Conservation (phyloP, 2,797 vertebrate genomes). For the Coregonus suidteri region DNA sequence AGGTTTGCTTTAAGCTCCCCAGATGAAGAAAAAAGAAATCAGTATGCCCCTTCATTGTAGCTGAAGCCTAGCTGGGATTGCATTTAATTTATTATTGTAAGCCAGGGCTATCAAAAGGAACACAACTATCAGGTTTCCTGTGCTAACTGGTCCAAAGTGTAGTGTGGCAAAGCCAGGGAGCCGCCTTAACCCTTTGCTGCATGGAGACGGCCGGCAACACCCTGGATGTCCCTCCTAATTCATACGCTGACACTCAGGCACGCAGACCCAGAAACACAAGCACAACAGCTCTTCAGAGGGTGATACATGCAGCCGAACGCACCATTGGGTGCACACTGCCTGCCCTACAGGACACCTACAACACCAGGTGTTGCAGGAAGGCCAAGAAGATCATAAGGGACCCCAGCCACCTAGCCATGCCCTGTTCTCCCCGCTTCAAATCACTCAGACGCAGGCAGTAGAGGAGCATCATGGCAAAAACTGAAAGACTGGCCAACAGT, state of each 20-base stretch:
- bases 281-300: not conserved
- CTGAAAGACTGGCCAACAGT: too few species aligned
- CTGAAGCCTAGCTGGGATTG: constrained; percentile 83
- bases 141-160: constrained; percentile 69
- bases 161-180: constrained; percentile 55
- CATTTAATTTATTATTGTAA: constrained; percentile 92
- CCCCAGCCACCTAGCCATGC: too few species aligned
- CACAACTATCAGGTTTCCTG: constrained; percentile 82
- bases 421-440: too few species aligned
- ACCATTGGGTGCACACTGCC: too few species aligned
- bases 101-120: constrained; percentile 82
- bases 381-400: too few species aligned
- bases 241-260: constrained; percentile 16
- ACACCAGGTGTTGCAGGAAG: too few species aligned
- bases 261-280: constrained; percentile 8
- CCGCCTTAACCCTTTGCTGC: constrained; percentile 12
- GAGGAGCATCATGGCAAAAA: constrained; percentile 27
- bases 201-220: not conserved
- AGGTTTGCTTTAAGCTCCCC: constrained; percentile 85
- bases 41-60: constrained; percentile 84
- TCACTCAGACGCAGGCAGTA: too few species aligned
- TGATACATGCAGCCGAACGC: too few species aligned
- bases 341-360: too few species aligned
- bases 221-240: constrained; percentile 27
- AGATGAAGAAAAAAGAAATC: constrained; percentile 91